Percentiles rank a stretch among this genome's conserved stretches.
phyloP scores from a whole-genome alignment of 2,888 invertebrate species.

The Temnothorax rugatulus region DNA sequence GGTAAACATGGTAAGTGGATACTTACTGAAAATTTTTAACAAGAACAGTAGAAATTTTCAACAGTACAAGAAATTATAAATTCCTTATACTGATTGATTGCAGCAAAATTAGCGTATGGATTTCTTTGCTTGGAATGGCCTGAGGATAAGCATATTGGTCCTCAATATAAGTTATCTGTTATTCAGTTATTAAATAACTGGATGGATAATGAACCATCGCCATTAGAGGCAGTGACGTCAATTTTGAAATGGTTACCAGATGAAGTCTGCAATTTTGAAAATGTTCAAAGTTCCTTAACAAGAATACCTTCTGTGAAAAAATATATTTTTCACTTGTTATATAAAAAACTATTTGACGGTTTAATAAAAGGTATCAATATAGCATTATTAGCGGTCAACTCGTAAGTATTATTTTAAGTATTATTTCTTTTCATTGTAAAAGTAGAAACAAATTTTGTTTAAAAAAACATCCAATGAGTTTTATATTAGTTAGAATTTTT shows the following conservation, averaged over 20 bases:
- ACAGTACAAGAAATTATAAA: not conserved
- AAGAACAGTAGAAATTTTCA: too few relatives aligned
- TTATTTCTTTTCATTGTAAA: not conserved
- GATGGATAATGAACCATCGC: constrained; percentile 82
- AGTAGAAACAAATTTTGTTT: not conserved
- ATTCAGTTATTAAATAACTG: constrained; percentile 82
- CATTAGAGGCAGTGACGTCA: constrained; percentile 88
- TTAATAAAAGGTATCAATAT: constrained; percentile 88
- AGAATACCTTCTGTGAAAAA: constrained; percentile 89
- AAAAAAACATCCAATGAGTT: not conserved
- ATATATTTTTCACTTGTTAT: constrained; percentile 90
- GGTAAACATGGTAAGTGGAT: constrained; percentile 80
- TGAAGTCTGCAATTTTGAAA: constrained; percentile 88
- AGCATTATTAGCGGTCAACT: constrained; percentile 86
- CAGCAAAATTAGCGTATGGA: constrained; percentile 82
- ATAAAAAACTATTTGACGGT: constrained; percentile 89
- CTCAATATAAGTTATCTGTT: constrained; percentile 80
- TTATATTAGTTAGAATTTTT: not conserved
- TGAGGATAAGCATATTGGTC: constrained; percentile 75
- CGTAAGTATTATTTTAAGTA: constrained; percentile 72
- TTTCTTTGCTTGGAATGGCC: constrained; percentile 82
- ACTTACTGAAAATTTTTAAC: not conserved
- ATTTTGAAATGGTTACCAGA: constrained; percentile 88
- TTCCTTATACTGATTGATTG: constrained; percentile 28
- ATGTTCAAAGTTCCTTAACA: constrained; percentile 88